Evolutionary conservation across 2,888 invertebrate genomes (phyloP).

Genomic region (Phyto melanocephala): DNA sequence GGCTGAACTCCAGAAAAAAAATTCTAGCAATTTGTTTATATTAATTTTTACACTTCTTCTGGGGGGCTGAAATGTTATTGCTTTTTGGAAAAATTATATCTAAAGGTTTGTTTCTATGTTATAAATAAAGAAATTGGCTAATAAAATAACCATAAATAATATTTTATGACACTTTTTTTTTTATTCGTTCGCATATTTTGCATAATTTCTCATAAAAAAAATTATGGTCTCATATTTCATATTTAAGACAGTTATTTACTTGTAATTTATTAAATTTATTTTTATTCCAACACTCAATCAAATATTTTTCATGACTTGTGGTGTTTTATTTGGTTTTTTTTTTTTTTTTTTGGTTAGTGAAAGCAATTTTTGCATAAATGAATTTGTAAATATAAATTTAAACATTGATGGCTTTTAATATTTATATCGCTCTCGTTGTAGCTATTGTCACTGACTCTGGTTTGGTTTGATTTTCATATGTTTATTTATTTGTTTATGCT

Average conservation of each 20-base stretch:
- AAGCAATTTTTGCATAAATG: conserved; percentile 48
- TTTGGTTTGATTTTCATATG: not conserved
- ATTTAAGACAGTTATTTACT: conserved; percentile 39
- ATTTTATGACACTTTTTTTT: not conserved
- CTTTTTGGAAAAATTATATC: too few relatives aligned
- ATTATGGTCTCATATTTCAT: not conserved
- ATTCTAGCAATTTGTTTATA: too few relatives aligned
- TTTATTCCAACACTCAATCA: conserved; percentile 43
- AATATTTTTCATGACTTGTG: conserved; percentile 39
- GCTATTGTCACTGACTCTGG: conserved; percentile 29
- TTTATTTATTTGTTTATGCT: conserved; percentile 26
- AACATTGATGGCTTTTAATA: conserved; percentile 47
- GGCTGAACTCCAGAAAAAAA: too few relatives aligned
- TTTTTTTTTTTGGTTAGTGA: not conserved
- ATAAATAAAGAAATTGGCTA: not conserved
- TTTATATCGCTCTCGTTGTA: conserved; percentile 29
- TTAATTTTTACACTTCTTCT: too few relatives aligned
- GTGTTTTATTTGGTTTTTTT: not conserved
- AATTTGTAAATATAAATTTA: conserved; percentile 41
- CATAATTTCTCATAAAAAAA: not conserved
- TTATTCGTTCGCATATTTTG: too few relatives aligned
- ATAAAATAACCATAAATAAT: not conserved
- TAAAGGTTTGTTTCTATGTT: not conserved
- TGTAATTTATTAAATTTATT: conserved; percentile 49
- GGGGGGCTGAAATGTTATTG: too few relatives aligned